A percentile compares a stretch with the other conserved stretches of the same genome.
Evolutionary conservation across 2,113 vertebrate species (phyloP).

Genomic region (Copsychus sechellarum): DNA sequence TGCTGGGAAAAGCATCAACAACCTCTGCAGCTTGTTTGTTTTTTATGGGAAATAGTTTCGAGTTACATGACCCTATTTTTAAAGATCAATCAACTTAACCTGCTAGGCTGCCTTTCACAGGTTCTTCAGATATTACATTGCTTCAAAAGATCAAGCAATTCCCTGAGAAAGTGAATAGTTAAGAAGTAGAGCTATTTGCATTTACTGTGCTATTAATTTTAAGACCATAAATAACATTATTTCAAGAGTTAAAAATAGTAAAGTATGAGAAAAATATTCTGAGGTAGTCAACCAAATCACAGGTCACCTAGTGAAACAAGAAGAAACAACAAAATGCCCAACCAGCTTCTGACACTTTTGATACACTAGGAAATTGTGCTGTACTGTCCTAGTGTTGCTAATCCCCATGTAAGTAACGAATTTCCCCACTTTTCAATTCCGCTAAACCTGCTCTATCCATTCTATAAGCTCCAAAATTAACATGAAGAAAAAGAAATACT

Average conservation of each 20-base stretch:
- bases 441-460: not conserved
- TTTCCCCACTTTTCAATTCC: not conserved
- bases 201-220: not conserved
- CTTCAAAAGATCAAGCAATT: not conserved
- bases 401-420: not conserved
- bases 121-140: not conserved
- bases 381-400: not conserved
- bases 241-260: not conserved
- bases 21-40: not conserved
- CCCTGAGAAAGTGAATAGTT: not conserved
- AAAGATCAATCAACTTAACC: not conserved
- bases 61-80: not conserved
- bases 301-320: not conserved
- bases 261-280: not conserved
- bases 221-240: not conserved
- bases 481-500: not conserved
- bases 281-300: not conserved
- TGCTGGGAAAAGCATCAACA: not conserved
- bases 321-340: not conserved
- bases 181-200: not conserved
- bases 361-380: not conserved
- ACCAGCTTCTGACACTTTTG: not conserved
- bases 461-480: not conserved
- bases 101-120: not conserved
- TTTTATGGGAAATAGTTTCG: not conserved